These are phyloP conservation scores for Taenioides sp. DNA, from an alignment of 2,797 vertebrate genomes.

Conservation along the genomic window DNA sequence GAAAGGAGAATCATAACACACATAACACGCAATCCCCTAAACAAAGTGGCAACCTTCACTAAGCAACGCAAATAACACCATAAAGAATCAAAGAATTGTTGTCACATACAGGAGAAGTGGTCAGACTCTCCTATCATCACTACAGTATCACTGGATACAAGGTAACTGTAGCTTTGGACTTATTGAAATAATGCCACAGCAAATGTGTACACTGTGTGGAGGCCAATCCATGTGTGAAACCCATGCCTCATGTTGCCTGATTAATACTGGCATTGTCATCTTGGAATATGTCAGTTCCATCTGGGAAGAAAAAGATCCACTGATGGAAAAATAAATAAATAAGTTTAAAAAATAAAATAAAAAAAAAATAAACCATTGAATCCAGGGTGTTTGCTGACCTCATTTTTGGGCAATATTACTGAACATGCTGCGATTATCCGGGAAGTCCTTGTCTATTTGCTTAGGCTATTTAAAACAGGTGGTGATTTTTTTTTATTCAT, in stretches of 20 bases:
- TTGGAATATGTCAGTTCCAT: background rate
- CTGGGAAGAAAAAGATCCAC: background rate
- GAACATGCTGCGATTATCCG: background rate
- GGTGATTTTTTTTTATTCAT: background rate
- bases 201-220: background rate
- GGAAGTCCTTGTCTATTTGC: too few relatives aligned
- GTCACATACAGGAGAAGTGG: background rate
- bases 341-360: too few relatives aligned
- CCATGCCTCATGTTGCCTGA: background rate
- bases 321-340: background rate
- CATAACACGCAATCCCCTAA: too few relatives aligned
- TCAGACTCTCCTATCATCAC: background rate
- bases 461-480: background rate
- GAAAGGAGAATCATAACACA: too few relatives aligned
- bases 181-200: background rate
- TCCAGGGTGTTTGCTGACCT: background rate
- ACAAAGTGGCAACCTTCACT: background rate
- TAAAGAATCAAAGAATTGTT: background rate
- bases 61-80: background rate
- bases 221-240: background rate
- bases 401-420: background rate
- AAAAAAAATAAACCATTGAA: background rate
- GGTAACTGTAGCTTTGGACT: background rate
- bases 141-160: background rate
- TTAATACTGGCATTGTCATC: constrained; percentile 24